A percentile compares a stretch with the other conserved stretches of the same genome.
Conservation (phyloP, 1,140 invertebrate species). For the Solenopsis invicta region DNA sequence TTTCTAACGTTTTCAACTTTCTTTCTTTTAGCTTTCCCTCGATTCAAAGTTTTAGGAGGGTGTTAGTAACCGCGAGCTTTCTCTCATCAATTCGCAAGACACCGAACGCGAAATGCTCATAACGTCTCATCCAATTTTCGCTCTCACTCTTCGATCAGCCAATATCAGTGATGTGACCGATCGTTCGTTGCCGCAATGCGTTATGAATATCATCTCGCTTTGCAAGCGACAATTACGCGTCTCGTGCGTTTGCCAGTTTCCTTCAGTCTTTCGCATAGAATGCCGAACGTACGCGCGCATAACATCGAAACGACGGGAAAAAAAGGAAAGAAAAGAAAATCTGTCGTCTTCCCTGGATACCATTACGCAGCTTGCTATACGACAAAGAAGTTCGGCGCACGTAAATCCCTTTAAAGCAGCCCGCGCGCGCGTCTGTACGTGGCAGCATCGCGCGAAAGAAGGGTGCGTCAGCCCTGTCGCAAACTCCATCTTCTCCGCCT, state of each 20-base stretch:
- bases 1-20: neutral
- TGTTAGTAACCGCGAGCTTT: neutral
- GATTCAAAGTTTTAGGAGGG: neutral
- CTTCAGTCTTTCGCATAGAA: neutral
- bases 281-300: constrained; percentile 2
- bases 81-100: neutral
- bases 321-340: constrained; percentile 17
- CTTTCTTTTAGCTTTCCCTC: neutral
- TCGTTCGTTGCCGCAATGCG: neutral
- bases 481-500: constrained; percentile 36
- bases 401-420: constrained; percentile 57
- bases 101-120: neutral
- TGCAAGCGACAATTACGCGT: neutral
- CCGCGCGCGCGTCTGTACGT: constrained; percentile 39
- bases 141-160: neutral
- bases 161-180: neutral
- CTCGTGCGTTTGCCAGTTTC: neutral
- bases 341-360: constrained; percentile 32
- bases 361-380: constrained; percentile 41
- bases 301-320: neutral
- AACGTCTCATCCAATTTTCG: neutral
- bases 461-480: constrained; percentile 24
- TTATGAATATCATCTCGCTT: neutral
- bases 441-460: constrained; percentile 44
- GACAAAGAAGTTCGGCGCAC: constrained; percentile 57